Base-by-base conservation (phyloP, 2,113 vertebrate genomes). In the Erinaceus europaeus region DNA sequence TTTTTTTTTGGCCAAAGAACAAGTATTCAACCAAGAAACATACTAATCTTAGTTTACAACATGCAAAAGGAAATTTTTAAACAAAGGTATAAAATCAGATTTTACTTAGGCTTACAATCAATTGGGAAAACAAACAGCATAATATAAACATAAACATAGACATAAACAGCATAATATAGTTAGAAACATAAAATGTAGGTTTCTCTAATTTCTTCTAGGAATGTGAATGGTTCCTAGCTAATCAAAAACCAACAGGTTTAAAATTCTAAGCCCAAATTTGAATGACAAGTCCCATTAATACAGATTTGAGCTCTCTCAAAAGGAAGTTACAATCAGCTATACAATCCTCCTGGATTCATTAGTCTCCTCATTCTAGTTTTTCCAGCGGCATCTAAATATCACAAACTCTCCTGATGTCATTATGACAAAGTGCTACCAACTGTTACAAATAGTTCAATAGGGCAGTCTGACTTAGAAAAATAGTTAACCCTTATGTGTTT, bases 201-300 rank as follows among this genome's bases (percentile, higher is more conserved):
- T 74, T 64, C 69, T 9, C 8, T 13, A 55, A 36, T 77, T 61
- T 72, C 64, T 61, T 75, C 40, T 78, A n/a, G 75, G 86, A 77
- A 52, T 90, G 36, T 52, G n/a, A 91, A 42, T n/a, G 17, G 69
- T 85, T 11, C 55, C 40, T 29, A 57, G 10, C 40, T 68, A 27
- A 92, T 81, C 34, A 82, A 89, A 67, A 12, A 68, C 8, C 38
- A 67, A 67, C 20, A 81, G 13, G 40, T 40, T n/a, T 77, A 36
- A 91, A 90, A 82, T 74, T 32, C 27, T 82, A 69, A 93, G 59
- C 78, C 21, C 46, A 84, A 72, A 91, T 69, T 1, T 72, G 27
- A 84, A 88, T 53, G 48, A 8, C 44, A 92, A 84, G 72, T 72
- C 14, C 68, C 44, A 61, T 53, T 61, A 80, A 67, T 68, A 75